Conservation (phyloP, 2,797 vertebrate genomes). For the Helostoma temminkii region DNA sequence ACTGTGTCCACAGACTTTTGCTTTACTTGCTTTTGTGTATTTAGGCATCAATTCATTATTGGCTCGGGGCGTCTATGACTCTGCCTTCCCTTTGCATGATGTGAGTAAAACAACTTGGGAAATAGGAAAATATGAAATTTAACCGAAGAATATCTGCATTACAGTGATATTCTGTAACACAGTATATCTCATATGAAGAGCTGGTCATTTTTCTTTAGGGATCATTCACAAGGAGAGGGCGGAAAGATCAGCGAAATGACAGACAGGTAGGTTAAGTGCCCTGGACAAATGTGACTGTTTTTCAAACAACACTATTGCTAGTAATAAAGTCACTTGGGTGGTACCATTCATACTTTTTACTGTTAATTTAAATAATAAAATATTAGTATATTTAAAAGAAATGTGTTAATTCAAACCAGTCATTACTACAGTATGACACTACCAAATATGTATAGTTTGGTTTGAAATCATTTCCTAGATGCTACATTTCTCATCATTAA, state of each 20-base stretch:
- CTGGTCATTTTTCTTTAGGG: slow-evolving; percentile 81
- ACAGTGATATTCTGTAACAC: background rate
- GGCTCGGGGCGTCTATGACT: slow-evolving; percentile 92
- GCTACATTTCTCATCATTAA: background rate
- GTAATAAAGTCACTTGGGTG: background rate
- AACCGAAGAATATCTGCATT: background rate
- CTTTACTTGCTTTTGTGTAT: slow-evolving; percentile 28
- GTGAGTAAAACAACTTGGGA: slow-evolving; percentile 81
- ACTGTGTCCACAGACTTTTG: slow-evolving; percentile 3
- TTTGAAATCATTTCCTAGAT: background rate
- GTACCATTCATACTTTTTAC: background rate
- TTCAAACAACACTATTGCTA: background rate
- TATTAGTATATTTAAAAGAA: background rate
- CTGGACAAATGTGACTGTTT: background rate
- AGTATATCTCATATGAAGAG: slow-evolving; percentile 1
- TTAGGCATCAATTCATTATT: slow-evolving; percentile 94
- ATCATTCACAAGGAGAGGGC: slow-evolving; percentile 88
- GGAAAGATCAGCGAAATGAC: slow-evolving; percentile 89
- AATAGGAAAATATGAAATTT: background rate
- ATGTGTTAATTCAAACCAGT: background rate
- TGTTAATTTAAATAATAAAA: background rate
- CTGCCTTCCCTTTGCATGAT: slow-evolving; percentile 95
- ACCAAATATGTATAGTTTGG: background rate
- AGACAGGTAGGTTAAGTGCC: slow-evolving; percentile 88
- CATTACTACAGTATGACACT: too few relatives aligned